Evolutionary conservation across 2,113 vertebrate genomes (phyloP).

Genomic region (Lasiurus borealis): DNA sequence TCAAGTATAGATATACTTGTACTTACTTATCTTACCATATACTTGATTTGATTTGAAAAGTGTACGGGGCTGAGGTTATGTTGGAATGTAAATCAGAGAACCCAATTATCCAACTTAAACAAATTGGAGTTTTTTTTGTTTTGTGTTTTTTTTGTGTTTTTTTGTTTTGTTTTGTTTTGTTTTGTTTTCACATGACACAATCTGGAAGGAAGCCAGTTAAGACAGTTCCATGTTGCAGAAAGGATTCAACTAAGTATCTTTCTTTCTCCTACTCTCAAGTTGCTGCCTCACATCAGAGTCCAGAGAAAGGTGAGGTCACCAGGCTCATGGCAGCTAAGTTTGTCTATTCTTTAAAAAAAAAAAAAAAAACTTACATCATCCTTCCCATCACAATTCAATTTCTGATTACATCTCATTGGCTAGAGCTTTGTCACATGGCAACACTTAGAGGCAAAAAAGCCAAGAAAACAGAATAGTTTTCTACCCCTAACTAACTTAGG

Average conservation of each 20-base stretch:
- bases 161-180: not conserved
- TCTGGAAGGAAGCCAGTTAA: slow-evolving; percentile 23
- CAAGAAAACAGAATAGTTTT: not conserved
- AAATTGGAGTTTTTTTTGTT: not conserved
- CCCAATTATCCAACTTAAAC: not conserved
- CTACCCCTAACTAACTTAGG: not conserved
- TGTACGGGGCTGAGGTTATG: not conserved
- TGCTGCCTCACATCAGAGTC: not conserved
- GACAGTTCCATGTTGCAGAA: not conserved
- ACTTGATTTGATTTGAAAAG: not conserved
- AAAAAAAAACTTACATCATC: not conserved
- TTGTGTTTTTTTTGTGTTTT: not conserved
- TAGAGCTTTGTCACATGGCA: not conserved
- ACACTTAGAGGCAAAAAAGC: not conserved
- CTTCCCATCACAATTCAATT: not conserved
- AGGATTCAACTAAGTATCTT: not conserved
- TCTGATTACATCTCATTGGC: not conserved
- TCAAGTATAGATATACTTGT: not conserved
- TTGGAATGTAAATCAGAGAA: slow-evolving; percentile 12
- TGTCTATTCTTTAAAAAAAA: not conserved
- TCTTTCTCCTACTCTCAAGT: not conserved
- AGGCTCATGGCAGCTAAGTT: not conserved
- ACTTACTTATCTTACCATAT: not conserved
- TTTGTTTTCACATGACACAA: not conserved
- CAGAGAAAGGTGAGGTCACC: not conserved